A percentile compares a stretch with the other conserved stretches of the same genome.
Conservation (phyloP, 2,888 invertebrate genomes). For the Agrilus biguttatus region DNA sequence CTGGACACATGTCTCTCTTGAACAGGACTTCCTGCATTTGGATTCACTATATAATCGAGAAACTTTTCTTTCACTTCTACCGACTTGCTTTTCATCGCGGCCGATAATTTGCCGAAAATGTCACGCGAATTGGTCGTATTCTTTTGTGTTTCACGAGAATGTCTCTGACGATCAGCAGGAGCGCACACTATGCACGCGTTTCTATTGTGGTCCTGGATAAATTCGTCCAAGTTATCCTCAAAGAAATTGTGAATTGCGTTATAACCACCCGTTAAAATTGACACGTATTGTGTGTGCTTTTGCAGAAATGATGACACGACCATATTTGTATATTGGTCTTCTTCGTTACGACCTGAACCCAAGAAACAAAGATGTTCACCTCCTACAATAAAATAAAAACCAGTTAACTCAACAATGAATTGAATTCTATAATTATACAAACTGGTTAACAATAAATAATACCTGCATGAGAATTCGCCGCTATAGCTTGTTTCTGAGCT, state of each 20-base stretch:
- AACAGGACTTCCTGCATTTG: conserved; percentile 41
- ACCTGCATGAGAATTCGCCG: conserved; percentile 70
- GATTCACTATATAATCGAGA: conserved; percentile 88
- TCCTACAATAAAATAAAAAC: conserved; percentile 24
- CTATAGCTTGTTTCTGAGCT: conserved; percentile 77
- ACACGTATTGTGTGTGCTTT: conserved; percentile 83
- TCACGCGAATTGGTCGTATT: conserved; percentile 38
- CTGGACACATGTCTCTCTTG: conserved; percentile 74
- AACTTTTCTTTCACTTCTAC: conserved; percentile 85
- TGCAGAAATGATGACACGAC: conserved; percentile 94
- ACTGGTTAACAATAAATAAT: conserved; percentile 1
- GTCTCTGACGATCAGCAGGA: conserved; percentile 27
- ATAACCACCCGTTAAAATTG: conserved; percentile 86
- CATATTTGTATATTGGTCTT: conserved; percentile 96
- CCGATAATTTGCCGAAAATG: conserved; percentile 69
- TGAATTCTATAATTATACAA: neutral
- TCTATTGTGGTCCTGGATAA: conserved; percentile 73
- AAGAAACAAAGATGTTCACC: conserved; percentile 84
- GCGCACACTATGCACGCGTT: conserved; percentile 70
- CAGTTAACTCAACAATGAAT: neutral
- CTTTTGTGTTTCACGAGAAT: conserved; percentile 14
- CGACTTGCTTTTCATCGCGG: conserved; percentile 80
- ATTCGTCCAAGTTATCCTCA: conserved; percentile 63
- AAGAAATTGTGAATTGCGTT: conserved; percentile 71
- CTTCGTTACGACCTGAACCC: conserved; percentile 85